phyloP scores from a whole-genome alignment of 64 coral and sea anemone species.

The Acropora yongei region DNA sequence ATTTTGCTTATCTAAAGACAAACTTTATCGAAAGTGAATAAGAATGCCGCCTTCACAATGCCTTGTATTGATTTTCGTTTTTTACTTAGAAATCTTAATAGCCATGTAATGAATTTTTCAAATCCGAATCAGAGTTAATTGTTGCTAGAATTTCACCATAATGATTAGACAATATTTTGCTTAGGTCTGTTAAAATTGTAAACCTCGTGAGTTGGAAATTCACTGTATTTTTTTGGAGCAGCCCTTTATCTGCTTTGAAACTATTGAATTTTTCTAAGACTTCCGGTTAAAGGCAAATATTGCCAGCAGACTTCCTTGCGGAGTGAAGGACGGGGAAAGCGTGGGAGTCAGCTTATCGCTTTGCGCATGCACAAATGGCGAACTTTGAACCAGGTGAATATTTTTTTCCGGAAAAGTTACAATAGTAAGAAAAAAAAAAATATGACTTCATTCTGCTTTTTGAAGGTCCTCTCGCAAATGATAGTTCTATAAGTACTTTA shows the following conservation, averaged over 20 bases:
- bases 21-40: no score
- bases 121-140: no score
- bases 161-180: no score
- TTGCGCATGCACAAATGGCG: background rate
- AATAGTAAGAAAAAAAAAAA: no score
- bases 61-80: background rate
- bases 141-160: no score
- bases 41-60: no score
- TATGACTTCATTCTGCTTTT: background rate
- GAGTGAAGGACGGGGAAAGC: background rate
- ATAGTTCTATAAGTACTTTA: background rate
- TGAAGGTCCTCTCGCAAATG: background rate
- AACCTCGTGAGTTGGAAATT: no score
- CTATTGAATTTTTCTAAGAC: background rate
- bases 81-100: background rate
- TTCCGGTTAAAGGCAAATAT: background rate
- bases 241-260: background rate
- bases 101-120: background rate
- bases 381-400: background rate
- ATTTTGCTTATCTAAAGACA: no score
- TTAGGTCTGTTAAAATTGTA: no score
- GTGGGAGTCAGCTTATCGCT: constrained; percentile 3
- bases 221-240: background rate
- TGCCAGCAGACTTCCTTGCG: background rate
- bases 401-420: background rate